Percentiles rank a stretch among this genome's conserved stretches.
phyloP scores from a whole-genome alignment of 2,797 vertebrate species.

The Tachyglossus aculeatus region DNA sequence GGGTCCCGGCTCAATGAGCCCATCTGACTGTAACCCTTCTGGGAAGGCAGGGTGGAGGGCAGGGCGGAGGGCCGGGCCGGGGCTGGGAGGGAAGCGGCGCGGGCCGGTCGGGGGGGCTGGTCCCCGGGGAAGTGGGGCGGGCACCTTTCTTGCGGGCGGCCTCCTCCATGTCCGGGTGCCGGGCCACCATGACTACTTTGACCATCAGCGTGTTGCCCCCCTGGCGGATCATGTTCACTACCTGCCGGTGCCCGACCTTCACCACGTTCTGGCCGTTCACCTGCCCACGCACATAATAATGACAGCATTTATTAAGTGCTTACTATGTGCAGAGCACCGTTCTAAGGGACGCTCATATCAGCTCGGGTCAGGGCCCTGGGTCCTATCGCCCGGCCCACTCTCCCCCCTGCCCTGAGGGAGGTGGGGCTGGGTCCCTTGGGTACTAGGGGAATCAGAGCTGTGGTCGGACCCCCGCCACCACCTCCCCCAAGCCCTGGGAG shows the following conservation, averaged over 20 bases:
- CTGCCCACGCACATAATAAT: conserved; percentile 69
- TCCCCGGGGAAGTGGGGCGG: neutral
- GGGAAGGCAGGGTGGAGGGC: too few relatives aligned
- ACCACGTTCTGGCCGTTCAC: conserved; percentile 95
- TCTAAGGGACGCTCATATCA: too few relatives aligned
- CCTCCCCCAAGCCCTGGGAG: too few relatives aligned
- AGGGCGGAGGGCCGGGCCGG: neutral
- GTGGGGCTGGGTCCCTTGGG: neutral
- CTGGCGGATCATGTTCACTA: conserved; percentile 95
- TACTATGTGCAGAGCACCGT: too few relatives aligned
- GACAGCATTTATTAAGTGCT: too few relatives aligned
- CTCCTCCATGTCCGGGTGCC: conserved; percentile 93
- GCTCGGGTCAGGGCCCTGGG: neutral
- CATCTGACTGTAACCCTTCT: too few relatives aligned
- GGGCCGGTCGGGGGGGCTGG: neutral
- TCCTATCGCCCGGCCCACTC: neutral
- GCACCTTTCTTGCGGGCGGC: conserved; percentile 89
- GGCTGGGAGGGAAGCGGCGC: neutral
- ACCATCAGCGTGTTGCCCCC: conserved; percentile 94
- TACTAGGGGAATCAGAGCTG: too few relatives aligned
- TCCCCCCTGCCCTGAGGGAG: neutral
- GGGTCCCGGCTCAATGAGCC: too few relatives aligned
- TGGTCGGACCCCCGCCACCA: too few relatives aligned
- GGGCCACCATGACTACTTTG: conserved; percentile 95
- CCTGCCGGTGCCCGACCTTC: conserved; percentile 92